phyloP scores from a whole-genome alignment of 2,888 invertebrate species.

The Eupsilia transversa region DNA sequence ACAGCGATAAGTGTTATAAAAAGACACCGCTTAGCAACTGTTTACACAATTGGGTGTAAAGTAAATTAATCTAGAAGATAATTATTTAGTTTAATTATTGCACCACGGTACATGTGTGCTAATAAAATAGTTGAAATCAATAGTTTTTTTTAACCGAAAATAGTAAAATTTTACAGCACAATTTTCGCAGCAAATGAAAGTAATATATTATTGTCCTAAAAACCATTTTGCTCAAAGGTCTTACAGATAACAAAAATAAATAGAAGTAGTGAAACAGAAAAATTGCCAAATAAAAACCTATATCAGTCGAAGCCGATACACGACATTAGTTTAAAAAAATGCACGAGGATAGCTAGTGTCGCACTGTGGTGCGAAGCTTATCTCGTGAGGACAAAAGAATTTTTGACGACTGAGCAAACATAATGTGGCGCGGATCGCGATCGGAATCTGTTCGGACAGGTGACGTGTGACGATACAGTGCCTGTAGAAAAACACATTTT shows the following conservation, averaged over 20 bases:
- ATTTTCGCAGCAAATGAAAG: background rate
- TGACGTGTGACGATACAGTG: slow-evolving; percentile 82
- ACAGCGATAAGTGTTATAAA: slow-evolving; percentile 23
- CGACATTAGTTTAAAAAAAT: slow-evolving; percentile 71
- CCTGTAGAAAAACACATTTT: slow-evolving; percentile 55
- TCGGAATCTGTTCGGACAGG: slow-evolving; percentile 83
- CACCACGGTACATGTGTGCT: background rate
- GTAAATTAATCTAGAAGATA: slow-evolving; percentile 38
- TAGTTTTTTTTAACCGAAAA: background rate
- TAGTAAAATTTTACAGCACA: no score
- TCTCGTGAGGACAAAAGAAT: slow-evolving; percentile 84
- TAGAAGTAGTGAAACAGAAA: slow-evolving; percentile 9
- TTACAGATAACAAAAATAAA: slow-evolving; percentile 9
- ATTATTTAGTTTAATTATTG: background rate
- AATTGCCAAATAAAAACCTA: slow-evolving; percentile 26
- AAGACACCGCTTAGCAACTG: slow-evolving; percentile 13
- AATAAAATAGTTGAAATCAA: background rate
- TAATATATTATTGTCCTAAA: background rate
- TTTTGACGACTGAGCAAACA: slow-evolving; percentile 87
- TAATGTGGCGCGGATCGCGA: slow-evolving; percentile 80
- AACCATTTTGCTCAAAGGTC: background rate
- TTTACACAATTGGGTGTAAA: slow-evolving; percentile 2
- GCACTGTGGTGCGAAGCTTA: slow-evolving; percentile 77
- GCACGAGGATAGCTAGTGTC: slow-evolving; percentile 66
- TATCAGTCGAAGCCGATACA: slow-evolving; percentile 44